phyloP scores from a whole-genome alignment of 2,113 vertebrate genomes.

The Noturus placidus region DNA sequence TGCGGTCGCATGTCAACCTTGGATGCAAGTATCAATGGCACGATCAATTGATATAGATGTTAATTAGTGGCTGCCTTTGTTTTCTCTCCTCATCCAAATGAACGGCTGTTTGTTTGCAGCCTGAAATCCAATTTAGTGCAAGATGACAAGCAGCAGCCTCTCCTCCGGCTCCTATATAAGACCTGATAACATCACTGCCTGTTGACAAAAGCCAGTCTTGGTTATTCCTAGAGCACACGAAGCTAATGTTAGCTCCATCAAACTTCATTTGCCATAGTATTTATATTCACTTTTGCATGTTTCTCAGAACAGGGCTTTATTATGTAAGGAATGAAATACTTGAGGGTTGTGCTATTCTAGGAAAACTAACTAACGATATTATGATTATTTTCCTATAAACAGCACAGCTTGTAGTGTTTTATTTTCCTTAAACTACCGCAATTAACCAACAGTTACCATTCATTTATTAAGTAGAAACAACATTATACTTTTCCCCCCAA shows the following conservation, averaged over 20 bases:
- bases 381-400: background rate
- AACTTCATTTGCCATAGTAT: background rate
- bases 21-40: background rate
- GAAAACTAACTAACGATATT: background rate
- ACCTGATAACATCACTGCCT: conserved; percentile 34
- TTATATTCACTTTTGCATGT: background rate
- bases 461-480: background rate
- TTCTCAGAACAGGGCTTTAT: background rate
- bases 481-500: background rate
- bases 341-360: background rate
- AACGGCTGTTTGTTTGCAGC: conserved; percentile 37
- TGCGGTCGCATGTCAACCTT: conserved; percentile 7
- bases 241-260: conserved; percentile 24
- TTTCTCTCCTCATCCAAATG: conserved; percentile 18
- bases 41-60: conserved; percentile 28
- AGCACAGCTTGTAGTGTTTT: background rate
- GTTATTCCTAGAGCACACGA: conserved; percentile 36
- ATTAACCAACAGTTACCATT: background rate
- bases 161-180: conserved; percentile 8
- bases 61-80: conserved; percentile 40
- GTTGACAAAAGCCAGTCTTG: conserved; percentile 45
- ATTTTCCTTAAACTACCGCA: background rate
- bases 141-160: conserved; percentile 37
- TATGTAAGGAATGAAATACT: too few relatives aligned
- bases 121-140: conserved; percentile 47